Conservation (phyloP, 2,888 invertebrate genomes). For the Ischnura elegans region DNA sequence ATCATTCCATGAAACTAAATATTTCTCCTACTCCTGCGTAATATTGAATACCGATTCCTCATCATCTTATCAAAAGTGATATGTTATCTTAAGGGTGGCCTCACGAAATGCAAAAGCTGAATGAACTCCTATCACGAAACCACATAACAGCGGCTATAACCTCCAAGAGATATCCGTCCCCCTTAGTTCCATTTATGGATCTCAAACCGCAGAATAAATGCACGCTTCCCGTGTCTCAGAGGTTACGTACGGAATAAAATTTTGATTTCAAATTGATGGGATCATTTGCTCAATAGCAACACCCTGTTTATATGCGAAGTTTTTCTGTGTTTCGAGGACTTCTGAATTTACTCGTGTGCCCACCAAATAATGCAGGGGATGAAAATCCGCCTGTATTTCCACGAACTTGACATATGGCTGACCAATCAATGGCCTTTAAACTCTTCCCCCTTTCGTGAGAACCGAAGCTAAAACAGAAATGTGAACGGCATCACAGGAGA, state of each 20-base stretch:
- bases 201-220: constrained; percentile 1
- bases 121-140: constrained; percentile 25
- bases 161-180: background rate
- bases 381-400: background rate
- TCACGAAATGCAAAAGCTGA: background rate
- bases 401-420: background rate
- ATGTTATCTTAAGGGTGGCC: background rate
- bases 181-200: constrained; percentile 20
- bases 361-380: background rate
- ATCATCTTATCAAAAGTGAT: background rate
- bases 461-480: background rate
- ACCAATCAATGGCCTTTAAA: background rate
- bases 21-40: background rate
- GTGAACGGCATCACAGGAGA: background rate
- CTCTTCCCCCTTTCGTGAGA: background rate
- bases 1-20: background rate
- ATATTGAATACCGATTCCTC: background rate
- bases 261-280: background rate
- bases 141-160: background rate
- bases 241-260: background rate
- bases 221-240: background rate
- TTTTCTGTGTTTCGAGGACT: background rate
- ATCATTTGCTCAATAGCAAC: background rate
- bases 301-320: background rate
- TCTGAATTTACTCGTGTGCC: no score